These are phyloP conservation scores for Drosophila putrida DNA, from an alignment of 2,888 invertebrate species.

Conservation along the genomic window DNA sequence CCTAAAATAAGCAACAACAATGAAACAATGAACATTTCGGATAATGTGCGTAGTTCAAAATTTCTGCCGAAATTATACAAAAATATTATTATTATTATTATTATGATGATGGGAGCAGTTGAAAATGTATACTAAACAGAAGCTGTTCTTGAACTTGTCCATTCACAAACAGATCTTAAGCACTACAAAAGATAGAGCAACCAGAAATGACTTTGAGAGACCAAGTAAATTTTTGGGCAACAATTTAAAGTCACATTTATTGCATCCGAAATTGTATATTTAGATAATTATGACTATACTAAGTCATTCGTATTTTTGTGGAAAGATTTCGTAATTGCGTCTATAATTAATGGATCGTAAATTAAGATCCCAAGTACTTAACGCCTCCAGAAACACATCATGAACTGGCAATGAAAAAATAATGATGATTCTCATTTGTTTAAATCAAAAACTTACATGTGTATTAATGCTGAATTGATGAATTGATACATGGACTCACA, in stretches of 20 bases:
- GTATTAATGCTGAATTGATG: slow-evolving; percentile 12
- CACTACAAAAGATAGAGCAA: background rate
- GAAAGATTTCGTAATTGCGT: slow-evolving; percentile 23
- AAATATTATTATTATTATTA: slow-evolving; percentile 15
- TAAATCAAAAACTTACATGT: slow-evolving; percentile 25
- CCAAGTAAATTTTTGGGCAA: too few relatives aligned
- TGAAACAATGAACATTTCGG: background rate
- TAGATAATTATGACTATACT: too few relatives aligned
- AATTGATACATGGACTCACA: background rate
- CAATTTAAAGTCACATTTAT: background rate
- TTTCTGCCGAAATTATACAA: slow-evolving; percentile 33
- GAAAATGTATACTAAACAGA: background rate
- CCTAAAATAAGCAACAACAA: background rate
- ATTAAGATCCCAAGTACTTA: slow-evolving; percentile 39
- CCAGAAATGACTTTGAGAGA: too few relatives aligned
- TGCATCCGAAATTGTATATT: too few relatives aligned
- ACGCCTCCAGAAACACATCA: slow-evolving; percentile 37
- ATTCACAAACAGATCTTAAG: too few relatives aligned
- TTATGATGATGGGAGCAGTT: too few relatives aligned
- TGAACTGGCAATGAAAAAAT: slow-evolving; percentile 19
- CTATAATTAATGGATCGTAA: slow-evolving; percentile 46
- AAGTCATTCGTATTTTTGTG: background rate
- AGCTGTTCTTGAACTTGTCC: background rate
- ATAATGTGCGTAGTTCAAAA: slow-evolving; percentile 23
- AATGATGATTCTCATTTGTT: slow-evolving; percentile 37